These are phyloP conservation scores for Coecobrya sp. DNA, from an alignment of 2,888 invertebrate species.

Conservation along the genomic window DNA sequence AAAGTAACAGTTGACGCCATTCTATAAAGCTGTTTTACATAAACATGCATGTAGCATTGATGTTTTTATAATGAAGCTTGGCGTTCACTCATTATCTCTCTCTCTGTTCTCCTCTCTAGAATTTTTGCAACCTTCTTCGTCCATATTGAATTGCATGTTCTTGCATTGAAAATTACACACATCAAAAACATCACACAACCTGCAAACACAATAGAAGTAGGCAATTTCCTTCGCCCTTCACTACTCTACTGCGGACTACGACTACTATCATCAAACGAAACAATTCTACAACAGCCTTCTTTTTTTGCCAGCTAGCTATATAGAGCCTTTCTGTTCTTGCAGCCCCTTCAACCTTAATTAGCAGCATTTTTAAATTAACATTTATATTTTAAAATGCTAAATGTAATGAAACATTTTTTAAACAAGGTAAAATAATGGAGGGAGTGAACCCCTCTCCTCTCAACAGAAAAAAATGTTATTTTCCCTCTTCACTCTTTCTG, in stretches of 20 bases:
- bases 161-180: conserved; percentile 45
- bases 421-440: neutral
- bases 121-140: conserved; percentile 72
- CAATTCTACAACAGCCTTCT: conserved; percentile 26
- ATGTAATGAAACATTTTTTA: conserved; percentile 31
- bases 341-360: conserved; percentile 62
- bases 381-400: conserved; percentile 9
- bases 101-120: conserved; percentile 6
- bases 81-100: conserved; percentile 47
- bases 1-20: conserved; percentile 78
- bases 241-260: no score
- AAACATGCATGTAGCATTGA: conserved; percentile 33
- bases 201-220: conserved; percentile 58
- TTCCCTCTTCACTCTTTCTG: conserved; percentile 3
- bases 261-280: neutral
- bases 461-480: neutral
- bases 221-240: conserved; percentile 77
- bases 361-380: conserved; percentile 1
- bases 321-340: conserved; percentile 18
- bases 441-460: neutral
- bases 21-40: conserved; percentile 35
- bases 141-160: conserved; percentile 51
- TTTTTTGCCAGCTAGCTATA: neutral
- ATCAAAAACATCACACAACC: conserved; percentile 14
- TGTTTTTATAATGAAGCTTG: conserved; percentile 37